Evolutionary conservation across 2,888 invertebrate genomes (phyloP).

Genomic region (Sisyra terminalis): DNA sequence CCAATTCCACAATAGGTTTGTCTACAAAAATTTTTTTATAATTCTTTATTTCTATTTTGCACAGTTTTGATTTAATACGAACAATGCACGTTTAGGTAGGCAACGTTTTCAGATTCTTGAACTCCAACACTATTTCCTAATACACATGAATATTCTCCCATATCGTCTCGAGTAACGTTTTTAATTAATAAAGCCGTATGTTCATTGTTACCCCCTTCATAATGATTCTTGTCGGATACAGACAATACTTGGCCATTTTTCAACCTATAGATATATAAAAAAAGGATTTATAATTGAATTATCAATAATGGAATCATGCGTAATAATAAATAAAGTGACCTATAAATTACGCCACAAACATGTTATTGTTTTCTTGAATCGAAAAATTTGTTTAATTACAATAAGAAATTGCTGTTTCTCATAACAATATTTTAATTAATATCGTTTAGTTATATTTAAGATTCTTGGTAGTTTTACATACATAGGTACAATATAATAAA

Average conservation of each 20-base stretch:
- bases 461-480: too few relatives aligned
- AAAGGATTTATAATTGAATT: neutral
- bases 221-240: conserved; percentile 39
- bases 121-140: conserved; percentile 66
- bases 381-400: too few relatives aligned
- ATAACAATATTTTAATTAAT: too few relatives aligned
- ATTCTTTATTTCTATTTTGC: too few relatives aligned
- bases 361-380: too few relatives aligned
- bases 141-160: conserved; percentile 71
- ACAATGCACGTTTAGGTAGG: conserved; percentile 71
- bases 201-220: conserved; percentile 57
- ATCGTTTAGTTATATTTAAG: too few relatives aligned
- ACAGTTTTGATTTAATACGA: conserved; percentile 30
- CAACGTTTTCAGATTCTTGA: conserved; percentile 52
- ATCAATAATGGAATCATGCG: conserved; percentile 3
- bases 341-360: conserved; percentile 1
- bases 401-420: too few relatives aligned
- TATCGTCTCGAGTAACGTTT: conserved; percentile 58
- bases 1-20: conserved; percentile 60
- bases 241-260: conserved; percentile 46
- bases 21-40: conserved; percentile 30
- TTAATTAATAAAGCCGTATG: conserved; percentile 62
- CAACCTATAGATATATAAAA: conserved; percentile 38
- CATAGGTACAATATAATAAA: too few relatives aligned
- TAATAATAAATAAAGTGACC: conserved; percentile 2